These are phyloP conservation scores for Formica aserva DNA, from an alignment of 2,888 invertebrate genomes.

Conservation along the genomic window DNA sequence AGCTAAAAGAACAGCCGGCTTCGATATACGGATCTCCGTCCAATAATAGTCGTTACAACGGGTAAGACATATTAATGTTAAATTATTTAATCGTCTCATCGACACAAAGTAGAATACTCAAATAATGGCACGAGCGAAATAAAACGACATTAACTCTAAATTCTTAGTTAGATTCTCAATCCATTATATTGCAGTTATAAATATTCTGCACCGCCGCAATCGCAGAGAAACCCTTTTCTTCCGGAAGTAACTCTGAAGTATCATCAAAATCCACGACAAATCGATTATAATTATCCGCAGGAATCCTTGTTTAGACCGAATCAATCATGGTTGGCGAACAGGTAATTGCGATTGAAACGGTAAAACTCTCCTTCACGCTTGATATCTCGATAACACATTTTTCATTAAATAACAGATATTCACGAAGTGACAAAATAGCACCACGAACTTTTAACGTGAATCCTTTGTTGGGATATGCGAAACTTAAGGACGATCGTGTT, in stretches of 20 bases:
- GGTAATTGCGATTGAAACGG: constrained; percentile 67
- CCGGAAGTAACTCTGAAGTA: constrained; percentile 59
- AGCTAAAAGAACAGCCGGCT: constrained; percentile 73
- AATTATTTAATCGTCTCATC: not conserved
- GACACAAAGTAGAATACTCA: not conserved
- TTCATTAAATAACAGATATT: constrained; percentile 62
- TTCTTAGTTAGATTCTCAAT: not conserved
- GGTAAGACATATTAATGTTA: constrained; percentile 68
- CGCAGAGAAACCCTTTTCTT: constrained; percentile 73
- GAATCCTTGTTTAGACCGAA: constrained; percentile 61
- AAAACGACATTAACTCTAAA: not conserved
- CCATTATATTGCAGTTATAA: constrained; percentile 70
- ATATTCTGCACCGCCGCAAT: constrained; percentile 70
- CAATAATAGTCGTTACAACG: constrained; percentile 75
- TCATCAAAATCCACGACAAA: constrained; percentile 53
- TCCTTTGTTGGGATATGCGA: constrained; percentile 73
- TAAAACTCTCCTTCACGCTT: not conserved
- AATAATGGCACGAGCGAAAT: not conserved
- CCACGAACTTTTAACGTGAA: constrained; percentile 70
- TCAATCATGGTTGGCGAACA: constrained; percentile 76
- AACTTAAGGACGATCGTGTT: constrained; percentile 65
- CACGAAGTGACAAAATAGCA: constrained; percentile 59
- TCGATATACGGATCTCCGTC: constrained; percentile 78
- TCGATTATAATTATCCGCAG: constrained; percentile 60
- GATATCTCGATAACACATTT: not conserved